Base-by-base conservation (phyloP, 2,113 vertebrate genomes). In the Trematomus loennbergii region DNA sequence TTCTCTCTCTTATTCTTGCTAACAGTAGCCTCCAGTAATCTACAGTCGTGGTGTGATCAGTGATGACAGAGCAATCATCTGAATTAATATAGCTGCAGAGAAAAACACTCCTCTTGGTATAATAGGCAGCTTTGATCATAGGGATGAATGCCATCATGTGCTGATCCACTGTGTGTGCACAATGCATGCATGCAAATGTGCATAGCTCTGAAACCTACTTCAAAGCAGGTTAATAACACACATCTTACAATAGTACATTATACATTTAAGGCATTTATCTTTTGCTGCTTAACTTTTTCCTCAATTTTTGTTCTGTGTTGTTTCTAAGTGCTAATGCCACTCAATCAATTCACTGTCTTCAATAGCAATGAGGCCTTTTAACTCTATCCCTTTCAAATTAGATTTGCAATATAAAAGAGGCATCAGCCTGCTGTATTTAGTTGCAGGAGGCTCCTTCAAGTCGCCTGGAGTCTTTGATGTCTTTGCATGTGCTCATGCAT, bases 281-380 rank as follows among this genome's bases (percentile, higher is more conserved):
- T 22, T 53, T 7, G 2, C 48, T 65, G 16, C 67, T 77, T 72
- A 73, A 84, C 48, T 6, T 43, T 4, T 55, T 74, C 49, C 62
- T 10, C 65, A 40, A 49, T 46, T 57, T 80, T 65, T 22, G n/a
- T 55, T 22, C n/a, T 40, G 29, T 72, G 59, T 69, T 78, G 81
- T 81, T 59, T 54, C 12, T 15, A 12, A 83, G 54, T 40, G 60
- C 67, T 77, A 43, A 83, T 82, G 74, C 63, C 85, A 82, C 66
- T 54, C 58, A 72, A 91, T 92, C 67, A 81, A 86, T 84, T 87
- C 90, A 75, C 70, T 72, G 54, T 79, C 54, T 54, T 82, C 79
- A 82, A 70, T 33, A 18, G 72, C 79, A 72, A 74, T 57, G 80
- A 64, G 59, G 84, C 83, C 87, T 92, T 91, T 91, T 83, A 91